phyloP scores from a whole-genome alignment of 2,113 vertebrate genomes.

The Brachyhypopomus gauderio region DNA sequence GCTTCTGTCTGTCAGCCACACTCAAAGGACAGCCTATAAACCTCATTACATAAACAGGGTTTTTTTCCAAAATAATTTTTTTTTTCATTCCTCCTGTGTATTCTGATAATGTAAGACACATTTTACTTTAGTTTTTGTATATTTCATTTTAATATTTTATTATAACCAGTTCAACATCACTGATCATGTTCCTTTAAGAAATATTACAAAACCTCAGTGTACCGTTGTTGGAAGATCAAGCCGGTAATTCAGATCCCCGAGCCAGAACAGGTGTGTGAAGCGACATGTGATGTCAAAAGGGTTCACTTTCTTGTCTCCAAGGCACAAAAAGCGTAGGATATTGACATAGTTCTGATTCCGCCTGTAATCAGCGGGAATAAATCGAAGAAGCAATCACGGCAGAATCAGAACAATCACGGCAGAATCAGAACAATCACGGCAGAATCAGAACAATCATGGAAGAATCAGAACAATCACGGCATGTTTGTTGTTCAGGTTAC shows the following conservation, averaged over 20 bases:
- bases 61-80: no score
- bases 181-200: not conserved
- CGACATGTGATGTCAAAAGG: slow-evolving; percentile 93
- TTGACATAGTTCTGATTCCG: slow-evolving; percentile 94
- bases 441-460: no score
- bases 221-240: slow-evolving; percentile 85
- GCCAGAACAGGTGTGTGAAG: slow-evolving; percentile 97
- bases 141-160: no score
- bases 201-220: slow-evolving; percentile 47
- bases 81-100: no score
- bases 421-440: no score
- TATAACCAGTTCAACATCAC: no score
- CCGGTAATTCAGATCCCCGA: slow-evolving; percentile 94
- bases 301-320: slow-evolving; percentile 93
- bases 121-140: no score
- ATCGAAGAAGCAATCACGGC: no score
- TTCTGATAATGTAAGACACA: no score
- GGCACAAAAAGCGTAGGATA: slow-evolving; percentile 91
- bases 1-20: not conserved
- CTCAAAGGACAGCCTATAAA: not conserved
- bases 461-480: no score
- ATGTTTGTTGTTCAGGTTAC: slow-evolving; percentile 66
- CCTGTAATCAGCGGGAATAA: slow-evolving; percentile 63
- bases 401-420: no score
- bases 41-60: not conserved